phyloP scores from a whole-genome alignment of 1,140 invertebrate species.

The Sarcophaga bullata region DNA sequence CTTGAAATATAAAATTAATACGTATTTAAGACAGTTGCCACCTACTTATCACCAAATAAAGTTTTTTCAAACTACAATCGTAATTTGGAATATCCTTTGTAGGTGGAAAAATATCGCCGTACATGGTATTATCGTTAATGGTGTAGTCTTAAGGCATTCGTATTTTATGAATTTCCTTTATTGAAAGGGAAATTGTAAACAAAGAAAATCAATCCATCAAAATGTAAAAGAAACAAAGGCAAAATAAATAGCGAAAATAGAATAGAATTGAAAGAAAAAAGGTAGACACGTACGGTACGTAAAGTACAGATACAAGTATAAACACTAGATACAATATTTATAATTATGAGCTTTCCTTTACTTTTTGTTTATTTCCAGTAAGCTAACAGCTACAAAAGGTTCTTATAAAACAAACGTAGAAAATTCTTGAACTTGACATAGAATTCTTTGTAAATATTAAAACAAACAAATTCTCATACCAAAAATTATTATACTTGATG shows the following conservation, averaged over 20 bases:
- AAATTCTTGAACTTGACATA: background rate
- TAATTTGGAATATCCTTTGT: no score
- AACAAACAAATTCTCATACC: background rate
- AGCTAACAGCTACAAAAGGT: no score
- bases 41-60: no score
- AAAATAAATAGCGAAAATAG: background rate
- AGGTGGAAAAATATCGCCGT: no score
- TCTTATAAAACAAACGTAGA: no score
- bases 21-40: no score
- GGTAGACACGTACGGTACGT: no score
- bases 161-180: background rate
- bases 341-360: background rate
- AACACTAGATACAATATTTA: background rate
- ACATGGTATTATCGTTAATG: no score
- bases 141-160: background rate
- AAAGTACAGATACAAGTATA: background rate
- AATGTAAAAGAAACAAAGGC: background rate
- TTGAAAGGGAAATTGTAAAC: background rate
- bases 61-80: no score
- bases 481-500: background rate
- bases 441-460: background rate
- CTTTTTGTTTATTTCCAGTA: no score
- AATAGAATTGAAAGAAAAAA: no score
- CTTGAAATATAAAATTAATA: no score
- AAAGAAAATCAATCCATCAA: conserved; percentile 30